These are phyloP conservation scores for Aricia agestis DNA, from an alignment of 1,140 invertebrate genomes.

Conservation along the genomic window DNA sequence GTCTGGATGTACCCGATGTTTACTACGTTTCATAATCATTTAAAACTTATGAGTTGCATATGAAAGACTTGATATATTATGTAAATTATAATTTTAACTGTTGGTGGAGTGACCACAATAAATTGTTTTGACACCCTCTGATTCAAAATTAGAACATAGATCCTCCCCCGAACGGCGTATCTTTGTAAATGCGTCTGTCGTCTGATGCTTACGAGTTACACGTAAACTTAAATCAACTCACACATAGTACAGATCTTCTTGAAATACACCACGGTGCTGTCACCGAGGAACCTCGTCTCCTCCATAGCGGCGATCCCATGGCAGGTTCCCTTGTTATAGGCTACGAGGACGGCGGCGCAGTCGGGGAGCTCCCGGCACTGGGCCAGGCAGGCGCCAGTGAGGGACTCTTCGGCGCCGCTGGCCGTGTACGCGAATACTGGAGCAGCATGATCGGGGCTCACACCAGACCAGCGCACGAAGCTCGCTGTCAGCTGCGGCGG, in stretches of 20 bases:
- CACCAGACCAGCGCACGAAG: constrained; percentile 60
- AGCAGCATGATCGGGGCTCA: constrained; percentile 41
- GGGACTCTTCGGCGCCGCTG: constrained; percentile 57
- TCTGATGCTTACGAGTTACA: no score
- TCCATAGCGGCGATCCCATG: constrained; percentile 44
- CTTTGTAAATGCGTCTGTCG: no score
- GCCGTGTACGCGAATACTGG: constrained; percentile 66
- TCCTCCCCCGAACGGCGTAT: no score
- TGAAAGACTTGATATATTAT: no score
- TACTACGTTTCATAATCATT: no score
- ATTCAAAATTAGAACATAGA: no score
- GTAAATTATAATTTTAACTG: no score
- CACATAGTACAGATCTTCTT: constrained; percentile 63
- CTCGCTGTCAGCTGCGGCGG: constrained; percentile 31
- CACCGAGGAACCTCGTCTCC: constrained; percentile 39
- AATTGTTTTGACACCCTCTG: no score
- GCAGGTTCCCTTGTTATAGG: constrained; percentile 54
- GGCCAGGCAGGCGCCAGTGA: constrained; percentile 53
- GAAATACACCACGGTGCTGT: constrained; percentile 66
- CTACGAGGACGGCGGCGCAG: constrained; percentile 50
- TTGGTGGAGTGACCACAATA: no score
- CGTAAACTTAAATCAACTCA: constrained; percentile 29
- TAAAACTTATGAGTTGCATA: no score
- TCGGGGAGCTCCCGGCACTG: constrained; percentile 54
- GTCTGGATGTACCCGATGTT: no score